phyloP scores from a whole-genome alignment of 2,888 invertebrate species.

The Lepidocyrtinus sp. region DNA sequence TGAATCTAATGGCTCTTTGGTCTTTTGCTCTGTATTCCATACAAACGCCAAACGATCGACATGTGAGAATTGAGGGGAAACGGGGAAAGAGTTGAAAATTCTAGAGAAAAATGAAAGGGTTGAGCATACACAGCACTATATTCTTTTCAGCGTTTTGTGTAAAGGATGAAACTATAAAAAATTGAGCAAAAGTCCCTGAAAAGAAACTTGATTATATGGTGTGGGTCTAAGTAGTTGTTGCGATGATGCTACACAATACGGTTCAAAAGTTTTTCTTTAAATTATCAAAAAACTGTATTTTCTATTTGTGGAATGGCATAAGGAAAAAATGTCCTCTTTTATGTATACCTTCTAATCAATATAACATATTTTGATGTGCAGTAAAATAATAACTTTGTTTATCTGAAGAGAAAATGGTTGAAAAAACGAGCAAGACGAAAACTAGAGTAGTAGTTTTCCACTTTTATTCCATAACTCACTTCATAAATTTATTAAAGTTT shows the following conservation, averaged over 20 bases:
- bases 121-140: slow-evolving; percentile 27
- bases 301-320: slow-evolving; percentile 16
- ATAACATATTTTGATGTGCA: slow-evolving; percentile 7
- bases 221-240: slow-evolving; percentile 27
- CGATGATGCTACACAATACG: slow-evolving; percentile 25
- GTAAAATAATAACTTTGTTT: slow-evolving; percentile 8
- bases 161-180: slow-evolving; percentile 37
- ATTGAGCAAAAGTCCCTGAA: slow-evolving; percentile 56
- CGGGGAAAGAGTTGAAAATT: slow-evolving; percentile 4
- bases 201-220: slow-evolving; percentile 53
- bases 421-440: not conserved
- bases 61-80: slow-evolving; percentile 38
- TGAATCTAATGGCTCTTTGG: slow-evolving; percentile 12
- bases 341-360: not conserved
- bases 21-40: slow-evolving; percentile 9
- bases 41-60: not conserved
- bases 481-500: slow-evolving; percentile 58
- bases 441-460: not conserved
- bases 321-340: slow-evolving; percentile 11
- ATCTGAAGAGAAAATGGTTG: slow-evolving; percentile 1
- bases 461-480: not conserved
- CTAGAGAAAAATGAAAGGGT: slow-evolving; percentile 52
- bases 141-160: slow-evolving; percentile 18
- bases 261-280: slow-evolving; percentile 29
- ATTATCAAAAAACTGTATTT: slow-evolving; percentile 34